Evolutionary conservation across 2,888 invertebrate genomes (phyloP), one percentile per base, ranked within the genome.

Genomic region (Melangyna quadrimaculata): DNA sequence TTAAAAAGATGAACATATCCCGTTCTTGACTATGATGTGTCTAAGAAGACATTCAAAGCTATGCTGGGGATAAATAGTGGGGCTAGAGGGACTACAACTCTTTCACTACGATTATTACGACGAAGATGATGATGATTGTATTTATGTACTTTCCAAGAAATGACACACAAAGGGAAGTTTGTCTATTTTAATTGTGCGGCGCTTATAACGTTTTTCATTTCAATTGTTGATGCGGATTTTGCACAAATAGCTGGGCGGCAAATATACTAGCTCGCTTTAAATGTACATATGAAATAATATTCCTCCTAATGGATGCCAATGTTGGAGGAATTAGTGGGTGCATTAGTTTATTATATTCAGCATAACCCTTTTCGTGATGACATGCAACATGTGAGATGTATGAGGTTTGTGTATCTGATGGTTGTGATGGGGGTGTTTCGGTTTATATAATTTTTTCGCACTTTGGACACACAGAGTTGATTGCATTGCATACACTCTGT

Each of bases 121-220:
- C 3, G n/a, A 29, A 29, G 27, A 27, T 19, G 45, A 43, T 10
- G 40, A 35, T 51, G 35, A 35, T 35, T 57, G 19, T 17, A 8
- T 8, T 55, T 27, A 17, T 19, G 3, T 59, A 22, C 79, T 77
- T 83, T 80, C 77, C 69, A 72, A 63, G 79, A 83, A 59, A 55
- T 40, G 70, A 45, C 45, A 43, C 45, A 48, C 83, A 70, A 69
- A 57, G 72, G 69, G 83, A 61, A 69, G 80, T 77, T 61, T 72
- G 80, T 78, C 86, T 86, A 86, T 65, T 59, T 86, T 73, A 86
- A 78, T 81, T 77, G 77, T 24, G 86, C 86, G 86, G 86, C 81
- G 80, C 86, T 81, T 86, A 72, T 79, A 71, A 67, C 59, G 74
- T 75, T 55, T 59, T 70, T 63, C 40, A 37, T 43, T 32, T 73